Evolutionary conservation across 2,113 vertebrate genomes (phyloP).

Genomic region (Puntigrus tetrazona): DNA sequence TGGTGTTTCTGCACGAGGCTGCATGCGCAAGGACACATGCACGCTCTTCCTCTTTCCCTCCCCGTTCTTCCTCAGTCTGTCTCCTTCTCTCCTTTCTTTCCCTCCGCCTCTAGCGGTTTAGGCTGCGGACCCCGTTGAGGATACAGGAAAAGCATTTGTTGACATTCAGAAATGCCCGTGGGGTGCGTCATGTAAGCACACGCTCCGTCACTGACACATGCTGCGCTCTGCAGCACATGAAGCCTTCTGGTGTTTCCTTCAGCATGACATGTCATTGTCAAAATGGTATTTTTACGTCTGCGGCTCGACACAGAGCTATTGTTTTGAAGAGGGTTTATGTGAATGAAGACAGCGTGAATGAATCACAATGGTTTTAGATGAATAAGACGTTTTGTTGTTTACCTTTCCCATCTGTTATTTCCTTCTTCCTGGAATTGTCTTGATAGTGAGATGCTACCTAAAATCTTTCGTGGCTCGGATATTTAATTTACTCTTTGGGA

Average conservation of each 20-base stretch:
- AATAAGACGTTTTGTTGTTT: background rate
- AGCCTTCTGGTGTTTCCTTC: conserved; percentile 18
- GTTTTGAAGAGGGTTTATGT: background rate
- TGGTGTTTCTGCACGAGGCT: conserved; percentile 28
- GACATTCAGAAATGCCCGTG: conserved; percentile 30
- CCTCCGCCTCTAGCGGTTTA: background rate
- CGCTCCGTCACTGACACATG: conserved; percentile 15
- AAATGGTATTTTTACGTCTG: background rate
- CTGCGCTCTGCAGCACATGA: background rate
- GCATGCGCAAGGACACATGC: conserved; percentile 20
- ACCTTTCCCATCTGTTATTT: background rate
- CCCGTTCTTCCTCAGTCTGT: background rate
- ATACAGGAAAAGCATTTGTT: conserved; percentile 44
- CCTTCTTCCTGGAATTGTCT: conserved; percentile 11
- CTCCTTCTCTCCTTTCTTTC: background rate
- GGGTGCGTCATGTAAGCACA: conserved; percentile 23
- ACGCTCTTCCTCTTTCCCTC: background rate
- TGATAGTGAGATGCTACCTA: background rate
- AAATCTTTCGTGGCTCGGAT: background rate
- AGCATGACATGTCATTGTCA: background rate
- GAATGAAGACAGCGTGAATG: background rate
- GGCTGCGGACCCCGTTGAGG: background rate
- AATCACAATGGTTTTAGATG: conserved; percentile 5
- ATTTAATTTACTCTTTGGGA: background rate
- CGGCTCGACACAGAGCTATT: background rate